Conservation (phyloP, 2,888 invertebrate genomes). For the Tinea pellionella region DNA sequence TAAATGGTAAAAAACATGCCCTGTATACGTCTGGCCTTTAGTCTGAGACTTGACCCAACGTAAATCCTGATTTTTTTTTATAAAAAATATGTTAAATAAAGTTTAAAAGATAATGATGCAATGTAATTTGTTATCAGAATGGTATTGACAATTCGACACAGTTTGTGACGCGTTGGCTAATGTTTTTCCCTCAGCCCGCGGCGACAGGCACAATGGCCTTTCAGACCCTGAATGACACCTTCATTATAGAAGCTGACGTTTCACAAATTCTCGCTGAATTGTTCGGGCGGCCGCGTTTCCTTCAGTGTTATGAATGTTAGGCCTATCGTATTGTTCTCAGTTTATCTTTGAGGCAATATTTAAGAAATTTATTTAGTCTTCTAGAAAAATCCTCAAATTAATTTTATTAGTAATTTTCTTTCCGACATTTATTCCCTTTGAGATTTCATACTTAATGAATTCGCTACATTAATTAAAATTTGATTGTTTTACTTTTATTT, state of each 20-base stretch:
- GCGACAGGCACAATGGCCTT: conserved; percentile 37
- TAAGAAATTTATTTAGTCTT: background rate
- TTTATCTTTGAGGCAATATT: background rate
- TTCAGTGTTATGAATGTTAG: conserved; percentile 7
- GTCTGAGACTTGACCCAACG: too few relatives aligned
- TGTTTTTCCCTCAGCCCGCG: conserved; percentile 24
- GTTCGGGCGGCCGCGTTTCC: conserved; percentile 22
- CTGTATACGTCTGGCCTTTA: too few relatives aligned
- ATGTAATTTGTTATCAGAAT: background rate
- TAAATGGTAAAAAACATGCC: too few relatives aligned
- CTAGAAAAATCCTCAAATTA: background rate
- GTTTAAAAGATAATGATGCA: too few relatives aligned
- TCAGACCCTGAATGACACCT: conserved; percentile 48
- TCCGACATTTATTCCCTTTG: too few relatives aligned
- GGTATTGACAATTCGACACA: conserved; percentile 6
- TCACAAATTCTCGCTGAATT: conserved; percentile 44
- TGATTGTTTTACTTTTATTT: too few relatives aligned
- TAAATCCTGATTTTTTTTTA: too few relatives aligned
- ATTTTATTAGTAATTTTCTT: background rate
- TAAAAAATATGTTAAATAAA: too few relatives aligned
- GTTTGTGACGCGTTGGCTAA: conserved; percentile 27
- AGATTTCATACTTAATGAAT: too few relatives aligned
- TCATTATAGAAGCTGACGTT: conserved; percentile 50
- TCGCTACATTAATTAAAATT: too few relatives aligned
- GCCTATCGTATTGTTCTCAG: conserved; percentile 3